Evolutionary conservation across 2,113 vertebrate genomes (phyloP), one percentile per base, ranked within the genome.

Genomic region (Cairina moschata): DNA sequence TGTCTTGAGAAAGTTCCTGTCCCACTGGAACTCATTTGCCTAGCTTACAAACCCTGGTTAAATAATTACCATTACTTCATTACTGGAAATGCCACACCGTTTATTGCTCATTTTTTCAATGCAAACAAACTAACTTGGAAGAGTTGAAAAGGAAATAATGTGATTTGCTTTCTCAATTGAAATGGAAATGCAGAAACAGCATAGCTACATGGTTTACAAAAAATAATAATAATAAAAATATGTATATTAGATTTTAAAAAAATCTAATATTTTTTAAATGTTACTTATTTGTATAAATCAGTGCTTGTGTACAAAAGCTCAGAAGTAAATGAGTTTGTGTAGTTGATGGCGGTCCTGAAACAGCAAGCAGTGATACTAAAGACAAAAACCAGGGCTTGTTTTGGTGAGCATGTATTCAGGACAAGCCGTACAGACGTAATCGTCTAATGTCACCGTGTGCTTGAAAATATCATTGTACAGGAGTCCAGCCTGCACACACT

Each of bases 331-430:
- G 56, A 66, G 46, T 65, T 56, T 76, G 31, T 23, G 29, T 1
- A 75, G 59, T 1, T 60, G 88, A 75, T 2, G 59, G 60, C 38
- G 58, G 83, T 14, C 14, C 46, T 36, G 56, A 69, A 88, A 75
- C 2, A 84, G 84, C 69, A 88, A 65, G 46, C 91, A 28, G 32
- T 44, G 40, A 36, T 0, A 4, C 0, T 1, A 36, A 79, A 92
- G 96, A 94, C 81, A 89, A 62, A 96, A 92, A 73, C 0, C 95
- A 95, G 86, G 74, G 14, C 88, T 93, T 92, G 95, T 87, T 96
- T 91, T 86, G 96, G 78, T 52, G 44, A 86, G 50, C 0, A 3
- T 66, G 74, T 42, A 76, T 86, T 52, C 81, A 89, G 95, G 86
- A 88, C 86, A 97, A 69, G 59, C 6, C 40, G 58, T 79, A 65